A percentile compares a stretch with the other conserved stretches of the same genome.
Evolutionary conservation across 1,140 invertebrate species (phyloP).

Genomic region (Trichonephila inaurata): DNA sequence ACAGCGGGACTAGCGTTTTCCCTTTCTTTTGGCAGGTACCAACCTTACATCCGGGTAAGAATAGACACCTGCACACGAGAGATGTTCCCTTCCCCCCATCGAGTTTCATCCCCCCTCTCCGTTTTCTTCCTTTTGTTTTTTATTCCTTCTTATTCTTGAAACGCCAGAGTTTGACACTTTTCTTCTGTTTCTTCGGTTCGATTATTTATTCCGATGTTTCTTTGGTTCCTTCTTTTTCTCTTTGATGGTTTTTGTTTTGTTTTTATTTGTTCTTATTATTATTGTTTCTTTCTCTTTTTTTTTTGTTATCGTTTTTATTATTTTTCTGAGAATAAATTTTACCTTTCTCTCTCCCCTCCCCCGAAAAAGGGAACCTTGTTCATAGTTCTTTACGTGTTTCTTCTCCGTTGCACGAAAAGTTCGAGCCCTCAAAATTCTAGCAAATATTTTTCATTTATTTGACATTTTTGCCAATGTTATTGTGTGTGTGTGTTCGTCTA

Average conservation of each 20-base stretch:
- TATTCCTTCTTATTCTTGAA: conserved; percentile 65
- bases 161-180: conserved; percentile 72
- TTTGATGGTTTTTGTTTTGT: conserved; percentile 9
- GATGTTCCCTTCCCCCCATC: conserved; percentile 16
- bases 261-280: conserved; percentile 17
- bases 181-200: conserved; percentile 63
- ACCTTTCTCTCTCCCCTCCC: too few relatives aligned
- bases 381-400: not conserved
- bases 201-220: conserved; percentile 67
- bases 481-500: not conserved
- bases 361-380: not conserved
- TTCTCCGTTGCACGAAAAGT: not conserved
- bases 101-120: not conserved
- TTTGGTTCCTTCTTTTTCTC: conserved; percentile 14
- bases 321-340: conserved; percentile 31
- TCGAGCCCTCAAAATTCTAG: not conserved
- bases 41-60: conserved; percentile 72
- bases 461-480: conserved; percentile 10
- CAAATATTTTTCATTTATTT: conserved; percentile 31
- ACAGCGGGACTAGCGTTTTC: conserved; percentile 68
- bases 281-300: not conserved
- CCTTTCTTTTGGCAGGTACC: conserved; percentile 74
- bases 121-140: conserved; percentile 52
- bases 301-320: not conserved
- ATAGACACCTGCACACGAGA: conserved; percentile 71